phyloP scores from a whole-genome alignment of 2,888 invertebrate species.

The Nematopogon swammerdamellus region DNA sequence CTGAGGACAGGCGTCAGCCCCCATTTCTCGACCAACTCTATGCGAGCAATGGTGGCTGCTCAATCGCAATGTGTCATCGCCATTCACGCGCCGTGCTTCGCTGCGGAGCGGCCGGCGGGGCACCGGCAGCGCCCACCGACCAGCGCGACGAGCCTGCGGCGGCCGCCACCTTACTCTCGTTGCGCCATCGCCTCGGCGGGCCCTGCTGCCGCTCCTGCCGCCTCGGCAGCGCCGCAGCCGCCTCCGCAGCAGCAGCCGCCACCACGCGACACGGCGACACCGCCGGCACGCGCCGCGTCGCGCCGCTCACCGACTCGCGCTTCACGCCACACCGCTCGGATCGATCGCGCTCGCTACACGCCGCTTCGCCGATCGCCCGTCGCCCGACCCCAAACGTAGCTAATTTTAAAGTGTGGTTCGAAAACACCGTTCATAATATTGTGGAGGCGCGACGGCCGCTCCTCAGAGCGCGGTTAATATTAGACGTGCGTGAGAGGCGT shows the following conservation, averaged over 20 bases:
- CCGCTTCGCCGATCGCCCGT: conserved; percentile 23
- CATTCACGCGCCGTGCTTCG: conserved; percentile 2
- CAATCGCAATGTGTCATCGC: conserved; percentile 51
- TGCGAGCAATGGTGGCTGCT: conserved; percentile 93
- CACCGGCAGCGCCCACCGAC: conserved; percentile 41
- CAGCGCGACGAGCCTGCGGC: conserved; percentile 31
- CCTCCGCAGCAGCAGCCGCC: conserved; percentile 6
- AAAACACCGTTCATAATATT: neutral
- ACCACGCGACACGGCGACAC: neutral
- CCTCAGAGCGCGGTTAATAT: conserved; percentile 21
- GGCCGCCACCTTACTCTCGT: conserved; percentile 32
- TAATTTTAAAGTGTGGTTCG: neutral
- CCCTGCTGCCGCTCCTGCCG: conserved; percentile 4
- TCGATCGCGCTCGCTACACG: conserved; percentile 21
- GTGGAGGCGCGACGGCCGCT: conserved; percentile 17
- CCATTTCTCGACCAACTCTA: conserved; percentile 97
- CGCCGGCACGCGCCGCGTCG: neutral
- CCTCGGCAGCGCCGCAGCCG: conserved; percentile 7
- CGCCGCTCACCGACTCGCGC: conserved; percentile 12
- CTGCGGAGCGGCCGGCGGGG: conserved; percentile 37
- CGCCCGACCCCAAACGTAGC: conserved; percentile 15
- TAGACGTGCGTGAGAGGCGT: conserved; percentile 16
- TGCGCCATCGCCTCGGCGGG: conserved; percentile 19
- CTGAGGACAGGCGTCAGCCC: conserved; percentile 97
- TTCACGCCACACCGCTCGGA: conserved; percentile 21